Evolutionary conservation across 1,140 invertebrate genomes (phyloP).

Genomic region (Lordiphosa collinella): DNA sequence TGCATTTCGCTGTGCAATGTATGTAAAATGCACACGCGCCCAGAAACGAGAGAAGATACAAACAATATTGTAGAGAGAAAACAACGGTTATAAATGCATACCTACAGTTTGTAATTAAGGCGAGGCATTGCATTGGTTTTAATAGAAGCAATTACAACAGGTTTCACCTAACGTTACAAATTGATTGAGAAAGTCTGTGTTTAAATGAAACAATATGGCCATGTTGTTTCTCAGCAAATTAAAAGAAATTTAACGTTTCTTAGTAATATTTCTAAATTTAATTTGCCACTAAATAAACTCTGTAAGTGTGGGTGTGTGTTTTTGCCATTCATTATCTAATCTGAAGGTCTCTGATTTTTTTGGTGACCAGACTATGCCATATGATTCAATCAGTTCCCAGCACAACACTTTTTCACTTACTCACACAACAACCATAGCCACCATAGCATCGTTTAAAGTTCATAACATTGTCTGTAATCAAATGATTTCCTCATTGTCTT

Average conservation of each 20-base stretch:
- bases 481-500: slow-evolving; percentile 64
- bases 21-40: slow-evolving; percentile 14
- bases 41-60: slow-evolving; percentile 6
- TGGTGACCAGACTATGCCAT: background rate
- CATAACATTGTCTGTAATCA: slow-evolving; percentile 25
- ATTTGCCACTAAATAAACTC: no score
- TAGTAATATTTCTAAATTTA: no score
- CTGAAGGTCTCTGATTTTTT: slow-evolving; percentile 15
- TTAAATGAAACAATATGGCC: no score
- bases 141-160: slow-evolving; percentile 47
- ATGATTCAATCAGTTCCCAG: slow-evolving; percentile 31
- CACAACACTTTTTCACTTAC: slow-evolving; percentile 5
- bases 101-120: slow-evolving; percentile 33
- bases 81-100: slow-evolving; percentile 18
- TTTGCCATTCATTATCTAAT: background rate
- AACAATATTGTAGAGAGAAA: slow-evolving; percentile 3
- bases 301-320: no score
- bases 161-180: slow-evolving; percentile 34
- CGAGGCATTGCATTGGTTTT: slow-evolving; percentile 27
- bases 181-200: background rate
- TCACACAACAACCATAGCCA: background rate
- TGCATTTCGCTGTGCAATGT: slow-evolving; percentile 34
- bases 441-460: background rate
- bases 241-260: no score
- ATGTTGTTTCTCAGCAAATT: no score